Evolutionary conservation across 2,797 vertebrate genomes (phyloP).

Genomic region (Hemitrygon akajei): DNA sequence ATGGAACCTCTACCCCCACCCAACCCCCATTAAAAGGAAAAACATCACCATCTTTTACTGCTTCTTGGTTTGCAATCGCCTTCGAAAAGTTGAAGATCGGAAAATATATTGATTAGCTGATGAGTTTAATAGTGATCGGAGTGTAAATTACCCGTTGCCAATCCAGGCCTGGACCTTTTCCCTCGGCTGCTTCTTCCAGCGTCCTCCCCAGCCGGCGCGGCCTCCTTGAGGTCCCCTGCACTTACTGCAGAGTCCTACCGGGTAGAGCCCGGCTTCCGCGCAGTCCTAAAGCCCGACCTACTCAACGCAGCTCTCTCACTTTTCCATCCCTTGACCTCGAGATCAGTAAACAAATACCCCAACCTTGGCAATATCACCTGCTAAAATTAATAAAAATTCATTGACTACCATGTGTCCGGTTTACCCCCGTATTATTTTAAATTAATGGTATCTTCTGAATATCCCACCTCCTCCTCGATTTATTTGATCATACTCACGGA

Average conservation of each 20-base stretch:
- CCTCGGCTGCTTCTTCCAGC: conserved; percentile 72
- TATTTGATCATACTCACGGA: neutral
- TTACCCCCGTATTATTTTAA: neutral
- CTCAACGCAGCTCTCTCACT: neutral
- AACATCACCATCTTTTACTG: conserved; percentile 50
- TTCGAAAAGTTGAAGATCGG: conserved; percentile 47
- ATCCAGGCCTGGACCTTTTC: conserved; percentile 68
- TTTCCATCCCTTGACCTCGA: neutral
- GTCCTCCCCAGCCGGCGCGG: conserved; percentile 74
- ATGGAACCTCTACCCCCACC: neutral
- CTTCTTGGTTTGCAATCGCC: conserved; percentile 44
- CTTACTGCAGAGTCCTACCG: conserved; percentile 61
- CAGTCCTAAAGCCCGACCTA: conserved; percentile 58
- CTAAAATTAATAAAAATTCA: neutral
- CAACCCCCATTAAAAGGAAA: conserved; percentile 46
- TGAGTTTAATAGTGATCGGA: conserved; percentile 50
- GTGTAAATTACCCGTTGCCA: conserved; percentile 68
- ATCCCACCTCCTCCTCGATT: neutral
- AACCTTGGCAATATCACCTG: neutral
- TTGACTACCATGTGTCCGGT: neutral
- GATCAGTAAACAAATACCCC: neutral
- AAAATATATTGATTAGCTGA: conserved; percentile 44
- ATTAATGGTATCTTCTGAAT: neutral
- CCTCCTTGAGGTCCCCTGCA: conserved; percentile 67
- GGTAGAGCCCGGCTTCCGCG: conserved; percentile 42